phyloP scores from a whole-genome alignment of 2,797 vertebrate species.

The Acanthiza pusilla region DNA sequence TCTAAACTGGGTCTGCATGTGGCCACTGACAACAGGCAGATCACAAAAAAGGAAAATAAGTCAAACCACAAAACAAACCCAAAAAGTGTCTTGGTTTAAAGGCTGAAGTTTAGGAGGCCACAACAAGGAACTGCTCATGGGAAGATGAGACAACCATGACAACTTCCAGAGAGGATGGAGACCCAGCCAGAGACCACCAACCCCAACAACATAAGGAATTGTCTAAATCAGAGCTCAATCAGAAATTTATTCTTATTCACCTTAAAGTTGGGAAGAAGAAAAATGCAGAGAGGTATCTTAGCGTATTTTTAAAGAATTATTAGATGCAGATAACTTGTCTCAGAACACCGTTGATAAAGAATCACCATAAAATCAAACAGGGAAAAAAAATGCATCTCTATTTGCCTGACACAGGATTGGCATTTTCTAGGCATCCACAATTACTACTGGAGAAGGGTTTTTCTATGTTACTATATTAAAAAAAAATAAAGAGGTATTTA shows the following conservation, averaged over 20 bases:
- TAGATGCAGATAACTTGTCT: background rate
- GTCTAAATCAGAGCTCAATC: background rate
- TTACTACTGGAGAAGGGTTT: rapidly evolving
- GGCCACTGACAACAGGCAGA: background rate
- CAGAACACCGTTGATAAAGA: background rate
- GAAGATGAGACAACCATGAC: background rate
- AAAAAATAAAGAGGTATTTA: background rate
- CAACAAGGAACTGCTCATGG: background rate
- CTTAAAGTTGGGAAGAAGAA: background rate
- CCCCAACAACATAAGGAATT: background rate
- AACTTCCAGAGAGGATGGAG: background rate
- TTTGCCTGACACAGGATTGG: background rate
- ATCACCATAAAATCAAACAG: background rate
- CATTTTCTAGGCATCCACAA: background rate
- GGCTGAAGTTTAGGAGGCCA: background rate
- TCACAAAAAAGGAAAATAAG: background rate
- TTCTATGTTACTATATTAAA: rapidly evolving
- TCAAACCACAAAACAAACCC: no score
- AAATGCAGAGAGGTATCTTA: background rate
- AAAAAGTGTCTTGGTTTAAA: background rate
- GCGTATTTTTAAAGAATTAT: background rate
- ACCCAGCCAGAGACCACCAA: background rate
- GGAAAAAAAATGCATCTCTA: background rate
- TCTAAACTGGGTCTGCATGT: background rate
- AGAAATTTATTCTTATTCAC: background rate